Evolutionary conservation across 2,888 invertebrate genomes (phyloP), one percentile per base, ranked within the genome.

Genomic region (Phyllotreta striolata): DNA sequence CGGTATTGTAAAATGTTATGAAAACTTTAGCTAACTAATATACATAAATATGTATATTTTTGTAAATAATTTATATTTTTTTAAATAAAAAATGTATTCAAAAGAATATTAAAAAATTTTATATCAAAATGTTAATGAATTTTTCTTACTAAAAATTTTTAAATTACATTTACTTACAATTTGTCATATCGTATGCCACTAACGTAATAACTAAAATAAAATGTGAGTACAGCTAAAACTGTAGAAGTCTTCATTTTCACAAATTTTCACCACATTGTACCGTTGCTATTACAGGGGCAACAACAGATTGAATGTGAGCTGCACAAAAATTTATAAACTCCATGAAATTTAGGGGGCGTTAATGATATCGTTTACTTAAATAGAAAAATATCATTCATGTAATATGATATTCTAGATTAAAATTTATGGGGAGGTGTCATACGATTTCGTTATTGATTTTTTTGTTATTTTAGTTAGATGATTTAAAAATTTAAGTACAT

Each of bases 321-420:
- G n/a, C 39, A 10, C 6, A 56, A 55, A 51, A 62, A 57, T 57
- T 57, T 62, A 57, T 62, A 52, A 52, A 51, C 52, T 62, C 37
- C 12, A 13, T 49, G 39, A 24, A 43, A 24, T 57, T 14, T 46
- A 57, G 41, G 56, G 62, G 62, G 62, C 62, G 62, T 57, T 39
- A 44, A 9, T 14, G 39, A 37, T 62, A 52, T 62, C 57, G 12
- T 24, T 57, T 62, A 57, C 57, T 10, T 13, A 41, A 49, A 35
- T 38, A 55, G 6, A 14, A 58, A 12, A 47, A 12, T 37, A 13
- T 12, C 9, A 58, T 8, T 49, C 12, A 12, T 9, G 51, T 41
- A 41, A 43, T 9, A 49, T 49, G n/a, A 49, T 35, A 49, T 37
- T 6, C 34, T 49, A 12, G 35, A 49, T 49, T 37, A 10, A 34